Base-by-base conservation (phyloP, 2,113 vertebrate species). In the Aspidoscelis tigris region DNA sequence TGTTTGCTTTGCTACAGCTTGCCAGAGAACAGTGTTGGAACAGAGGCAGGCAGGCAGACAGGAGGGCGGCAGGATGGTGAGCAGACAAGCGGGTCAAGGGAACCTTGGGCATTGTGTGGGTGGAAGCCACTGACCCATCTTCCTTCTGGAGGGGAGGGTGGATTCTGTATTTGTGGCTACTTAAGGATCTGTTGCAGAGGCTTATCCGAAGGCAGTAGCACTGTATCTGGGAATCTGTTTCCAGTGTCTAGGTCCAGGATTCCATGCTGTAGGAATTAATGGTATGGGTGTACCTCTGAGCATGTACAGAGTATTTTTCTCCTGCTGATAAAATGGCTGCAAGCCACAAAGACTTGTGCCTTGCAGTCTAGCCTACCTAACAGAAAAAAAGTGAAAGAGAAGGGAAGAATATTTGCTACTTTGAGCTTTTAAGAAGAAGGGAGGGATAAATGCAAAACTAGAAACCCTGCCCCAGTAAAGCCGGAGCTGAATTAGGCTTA, bases 41-140 rank as follows among this genome's bases (percentile, higher is more conserved):
- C 14, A 41, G 58, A 5, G n/a, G 2, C 3, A 70, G 44, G 44
- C 20, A 55, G 20, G 33, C 33, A 11, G 64, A 47, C 7, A 50
- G 47, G 47, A 50, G 9, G 64, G n/a, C 7, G 8, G 47, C 5
- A 50, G 9, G 11, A 84, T 84, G 82, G 82, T 84, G 66, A 84
- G 82, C 18, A 69, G 8, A 4, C 12, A 14, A 24, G 10, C 33
- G 43, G n/a, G 3, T 33, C 16, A 1, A 10, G 22, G 44, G n/a
- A 11, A 2, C 16, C 6, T 61, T 61, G 61, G 44, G 41, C 24
- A 12, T 21, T 6, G 7, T 3, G 10, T 16, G 61, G 39, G 33
- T 8, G 16, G 12, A 4, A 81, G 47, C 20, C 39, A 20, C 14
- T 43, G 9, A 41, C 70, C 14, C 3, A 5, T 41, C 76, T 53